phyloP scores from a whole-genome alignment of 2,113 vertebrate species.

The Delphinus delphis region DNA sequence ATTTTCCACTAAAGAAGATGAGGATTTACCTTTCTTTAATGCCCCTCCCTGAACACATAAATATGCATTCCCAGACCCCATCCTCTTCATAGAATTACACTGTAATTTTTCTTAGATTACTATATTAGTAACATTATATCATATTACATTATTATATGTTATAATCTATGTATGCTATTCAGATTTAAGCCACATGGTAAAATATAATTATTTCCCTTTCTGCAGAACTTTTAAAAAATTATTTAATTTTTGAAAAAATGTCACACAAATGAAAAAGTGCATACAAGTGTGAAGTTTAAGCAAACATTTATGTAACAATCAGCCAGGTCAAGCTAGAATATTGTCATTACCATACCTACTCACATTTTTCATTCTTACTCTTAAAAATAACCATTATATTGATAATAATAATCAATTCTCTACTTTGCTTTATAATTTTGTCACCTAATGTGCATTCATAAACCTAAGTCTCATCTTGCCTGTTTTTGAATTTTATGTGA shows the following conservation, averaged over 20 bases:
- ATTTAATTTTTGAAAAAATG: neutral
- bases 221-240: neutral
- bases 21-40: neutral
- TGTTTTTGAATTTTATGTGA: neutral
- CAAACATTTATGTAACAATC: neutral
- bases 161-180: neutral
- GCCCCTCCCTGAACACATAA: neutral
- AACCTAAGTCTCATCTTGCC: neutral
- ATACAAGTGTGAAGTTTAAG: neutral
- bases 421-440: neutral
- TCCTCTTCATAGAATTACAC: neutral
- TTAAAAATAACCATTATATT: neutral
- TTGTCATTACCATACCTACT: neutral
- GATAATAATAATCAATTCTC: neutral
- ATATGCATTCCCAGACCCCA: neutral
- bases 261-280: neutral
- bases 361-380: neutral
- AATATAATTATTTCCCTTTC: neutral
- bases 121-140: neutral
- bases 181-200: neutral
- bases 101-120: neutral
- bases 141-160: neutral
- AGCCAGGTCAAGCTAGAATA: neutral
- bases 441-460: neutral
- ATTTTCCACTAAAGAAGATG: neutral